phyloP scores from a whole-genome alignment of 1,140 invertebrate genomes.

The Drosophila arizonae region DNA sequence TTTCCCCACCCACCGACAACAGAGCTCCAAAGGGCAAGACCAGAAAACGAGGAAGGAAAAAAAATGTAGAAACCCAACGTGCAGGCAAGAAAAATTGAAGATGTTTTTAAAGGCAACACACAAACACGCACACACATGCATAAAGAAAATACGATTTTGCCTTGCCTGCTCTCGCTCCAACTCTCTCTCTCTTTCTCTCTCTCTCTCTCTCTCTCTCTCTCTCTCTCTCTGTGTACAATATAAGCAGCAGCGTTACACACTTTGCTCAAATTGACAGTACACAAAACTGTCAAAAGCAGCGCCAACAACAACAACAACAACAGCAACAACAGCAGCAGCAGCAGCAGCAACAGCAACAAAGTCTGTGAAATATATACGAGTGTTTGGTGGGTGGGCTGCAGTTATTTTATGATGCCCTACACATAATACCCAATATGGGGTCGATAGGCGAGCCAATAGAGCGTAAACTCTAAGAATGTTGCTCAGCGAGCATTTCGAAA shows the following conservation, averaged over 20 bases:
- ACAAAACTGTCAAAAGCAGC: constrained; percentile 77
- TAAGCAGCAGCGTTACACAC: constrained; percentile 49
- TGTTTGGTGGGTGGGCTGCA: constrained; percentile 29
- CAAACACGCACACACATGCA: constrained; percentile 11
- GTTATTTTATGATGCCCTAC: constrained; percentile 26
- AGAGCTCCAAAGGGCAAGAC: background rate
- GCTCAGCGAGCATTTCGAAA: too few species aligned
- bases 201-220: background rate
- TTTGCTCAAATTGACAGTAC: constrained; percentile 76
- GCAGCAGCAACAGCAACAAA: constrained; percentile 24
- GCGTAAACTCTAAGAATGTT: too few species aligned
- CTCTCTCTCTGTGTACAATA: constrained; percentile 9
- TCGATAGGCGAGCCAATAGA: background rate
- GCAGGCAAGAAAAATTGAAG: constrained; percentile 72
- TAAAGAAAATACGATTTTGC: constrained; percentile 41
- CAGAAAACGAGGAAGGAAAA: constrained; percentile 1
- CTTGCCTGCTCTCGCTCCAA: constrained; percentile 1
- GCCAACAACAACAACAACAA: constrained; percentile 24
- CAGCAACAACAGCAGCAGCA: too few species aligned
- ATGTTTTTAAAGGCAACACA: constrained; percentile 70
- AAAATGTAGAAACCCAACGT: constrained; percentile 27
- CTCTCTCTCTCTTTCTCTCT: background rate
- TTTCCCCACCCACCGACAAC: background rate
- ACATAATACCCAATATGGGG: background rate
- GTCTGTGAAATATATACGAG: constrained; percentile 44